phyloP scores from a whole-genome alignment of 2,113 vertebrate species.

The Crotalus tigris region DNA sequence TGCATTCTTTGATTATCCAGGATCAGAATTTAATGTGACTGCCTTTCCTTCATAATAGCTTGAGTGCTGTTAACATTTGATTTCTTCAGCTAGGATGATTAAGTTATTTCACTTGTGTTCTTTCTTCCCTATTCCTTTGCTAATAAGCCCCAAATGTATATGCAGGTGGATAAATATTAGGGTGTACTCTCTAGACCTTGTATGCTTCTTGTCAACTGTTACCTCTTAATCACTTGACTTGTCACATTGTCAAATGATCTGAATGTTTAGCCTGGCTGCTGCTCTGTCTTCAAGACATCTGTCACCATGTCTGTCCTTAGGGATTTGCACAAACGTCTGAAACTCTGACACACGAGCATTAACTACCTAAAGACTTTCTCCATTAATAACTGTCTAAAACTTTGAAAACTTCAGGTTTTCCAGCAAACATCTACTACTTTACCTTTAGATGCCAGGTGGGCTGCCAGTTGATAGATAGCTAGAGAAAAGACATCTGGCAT shows the following conservation, averaged over 20 bases:
- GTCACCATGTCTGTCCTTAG: constrained; percentile 46
- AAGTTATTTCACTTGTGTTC: not conserved
- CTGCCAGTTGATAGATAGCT: constrained; percentile 51
- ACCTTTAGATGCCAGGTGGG: constrained; percentile 40
- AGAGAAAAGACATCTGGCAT: constrained; percentile 63
- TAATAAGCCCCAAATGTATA: not conserved
- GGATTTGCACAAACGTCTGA: constrained; percentile 45
- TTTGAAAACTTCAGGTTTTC: constrained; percentile 19
- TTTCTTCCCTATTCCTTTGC: not conserved
- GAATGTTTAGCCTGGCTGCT: constrained; percentile 22
- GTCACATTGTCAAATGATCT: constrained; percentile 41
- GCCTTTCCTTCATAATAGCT: not conserved
- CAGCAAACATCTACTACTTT: constrained; percentile 24
- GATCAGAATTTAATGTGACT: fast-evolving
- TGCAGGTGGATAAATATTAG: not conserved
- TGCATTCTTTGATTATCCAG: fast-evolving
- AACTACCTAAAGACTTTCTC: constrained; percentile 63
- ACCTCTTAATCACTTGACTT: constrained; percentile 48
- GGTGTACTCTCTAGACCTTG: constrained; percentile 12
- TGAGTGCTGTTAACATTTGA: not conserved
- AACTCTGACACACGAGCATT: constrained; percentile 57
- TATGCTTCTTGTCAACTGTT: constrained; percentile 33
- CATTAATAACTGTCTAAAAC: constrained; percentile 53
- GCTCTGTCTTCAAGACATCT: constrained; percentile 48
- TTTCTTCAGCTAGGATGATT: not conserved